These are phyloP conservation scores for Penaeus monodon DNA, from an alignment of 2,888 invertebrate genomes.

Conservation along the genomic window DNA sequence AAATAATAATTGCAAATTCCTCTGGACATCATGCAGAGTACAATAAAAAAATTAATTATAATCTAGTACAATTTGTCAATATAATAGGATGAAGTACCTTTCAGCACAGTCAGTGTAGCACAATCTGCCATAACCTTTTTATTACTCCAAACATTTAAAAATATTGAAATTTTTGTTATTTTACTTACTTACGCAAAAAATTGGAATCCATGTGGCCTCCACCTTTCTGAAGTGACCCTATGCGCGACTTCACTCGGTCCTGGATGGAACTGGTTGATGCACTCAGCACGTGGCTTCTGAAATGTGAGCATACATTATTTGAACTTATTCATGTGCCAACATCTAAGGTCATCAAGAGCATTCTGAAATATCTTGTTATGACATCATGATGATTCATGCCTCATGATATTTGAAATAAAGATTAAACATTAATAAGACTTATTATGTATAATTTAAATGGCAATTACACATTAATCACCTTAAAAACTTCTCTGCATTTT, in stretches of 20 bases:
- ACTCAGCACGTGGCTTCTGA: slow-evolving; percentile 27
- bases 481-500: slow-evolving; percentile 39
- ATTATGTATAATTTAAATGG: background rate
- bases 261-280: slow-evolving; percentile 54
- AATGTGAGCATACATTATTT: background rate
- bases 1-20: too few species aligned
- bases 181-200: slow-evolving; percentile 55
- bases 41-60: too few species aligned
- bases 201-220: slow-evolving; percentile 54
- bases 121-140: too few species aligned
- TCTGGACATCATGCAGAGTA: too few species aligned
- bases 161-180: too few species aligned
- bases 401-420: background rate
- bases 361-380: background rate
- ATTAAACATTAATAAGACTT: background rate
- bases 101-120: too few species aligned
- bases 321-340: background rate
- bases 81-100: too few species aligned
- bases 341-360: background rate
- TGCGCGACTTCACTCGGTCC: slow-evolving; percentile 55
- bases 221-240: slow-evolving; percentile 52
- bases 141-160: too few species aligned
- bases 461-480: slow-evolving; percentile 18
- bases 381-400: background rate
- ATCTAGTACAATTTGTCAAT: too few species aligned